A percentile compares a stretch with the other conserved stretches of the same genome.
Evolutionary conservation across 35 echinoderm and acorn worm genomes (phyloP).

Genomic region (Hemicentrotus pulcherrimus): DNA sequence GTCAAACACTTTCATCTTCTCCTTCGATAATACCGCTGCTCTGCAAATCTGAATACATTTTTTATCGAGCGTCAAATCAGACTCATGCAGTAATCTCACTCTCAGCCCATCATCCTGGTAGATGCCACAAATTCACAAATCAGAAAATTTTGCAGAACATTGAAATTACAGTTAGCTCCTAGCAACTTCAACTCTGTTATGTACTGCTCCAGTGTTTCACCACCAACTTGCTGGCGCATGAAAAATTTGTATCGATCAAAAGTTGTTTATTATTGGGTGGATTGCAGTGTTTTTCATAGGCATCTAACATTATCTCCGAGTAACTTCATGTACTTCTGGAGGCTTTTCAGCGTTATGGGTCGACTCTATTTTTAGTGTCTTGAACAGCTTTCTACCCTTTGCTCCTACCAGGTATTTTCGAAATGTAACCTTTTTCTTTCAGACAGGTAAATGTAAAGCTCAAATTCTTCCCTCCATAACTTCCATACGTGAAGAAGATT

Average conservation of each 20-base stretch:
- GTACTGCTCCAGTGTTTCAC: slow-evolving; percentile 63
- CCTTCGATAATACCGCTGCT: not conserved
- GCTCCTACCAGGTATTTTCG: not conserved
- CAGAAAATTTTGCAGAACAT: not conserved
- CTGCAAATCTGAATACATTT: not conserved
- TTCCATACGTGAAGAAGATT: slow-evolving; percentile 31
- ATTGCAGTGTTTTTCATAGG: slow-evolving; percentile 23
- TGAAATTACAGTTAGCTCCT: not conserved
- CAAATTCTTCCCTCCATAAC: slow-evolving; percentile 29
- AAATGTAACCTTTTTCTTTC: slow-evolving; percentile 36
- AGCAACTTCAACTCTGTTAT: slow-evolving; percentile 32
- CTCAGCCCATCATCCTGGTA: not conserved
- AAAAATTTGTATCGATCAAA: slow-evolving; percentile 17
- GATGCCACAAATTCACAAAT: not conserved
- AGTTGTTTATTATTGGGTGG: not conserved
- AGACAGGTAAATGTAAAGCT: not conserved
- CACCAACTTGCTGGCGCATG: not conserved
- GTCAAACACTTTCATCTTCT: not conserved
- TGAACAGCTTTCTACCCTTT: slow-evolving; percentile 21
- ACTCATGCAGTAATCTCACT: not conserved
- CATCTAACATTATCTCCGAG: not conserved
- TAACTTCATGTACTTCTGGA: not conserved
- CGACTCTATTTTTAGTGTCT: slow-evolving; percentile 26
- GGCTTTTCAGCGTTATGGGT: not conserved
- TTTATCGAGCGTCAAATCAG: not conserved